Evolutionary conservation across 2,888 invertebrate species (phyloP).

Genomic region (Metalampra italica): DNA sequence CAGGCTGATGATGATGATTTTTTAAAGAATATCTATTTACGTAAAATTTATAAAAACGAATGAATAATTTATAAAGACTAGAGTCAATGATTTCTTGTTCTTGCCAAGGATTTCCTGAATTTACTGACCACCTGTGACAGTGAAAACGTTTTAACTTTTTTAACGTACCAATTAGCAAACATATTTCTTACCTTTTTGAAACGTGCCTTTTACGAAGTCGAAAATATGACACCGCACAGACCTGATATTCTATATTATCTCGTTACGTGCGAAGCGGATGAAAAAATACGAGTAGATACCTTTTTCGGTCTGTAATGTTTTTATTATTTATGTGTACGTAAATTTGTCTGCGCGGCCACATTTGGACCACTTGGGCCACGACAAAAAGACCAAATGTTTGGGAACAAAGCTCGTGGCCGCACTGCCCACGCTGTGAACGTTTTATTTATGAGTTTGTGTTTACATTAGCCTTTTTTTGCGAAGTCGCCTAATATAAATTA

Average conservation of each 20-base stretch:
- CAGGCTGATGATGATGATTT: no score
- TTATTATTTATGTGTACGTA: neutral
- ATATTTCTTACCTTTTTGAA: no score
- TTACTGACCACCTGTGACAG: no score
- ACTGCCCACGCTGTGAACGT: conserved; percentile 10
- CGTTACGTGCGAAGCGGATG: neutral
- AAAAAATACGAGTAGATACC: no score
- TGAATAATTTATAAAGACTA: no score
- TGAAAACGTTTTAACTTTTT: no score
- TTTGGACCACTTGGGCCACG: neutral
- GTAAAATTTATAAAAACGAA: no score
- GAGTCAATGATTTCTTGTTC: no score
- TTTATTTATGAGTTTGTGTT: conserved; percentile 15
- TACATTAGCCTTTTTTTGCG: conserved; percentile 7
- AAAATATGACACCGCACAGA: no score
- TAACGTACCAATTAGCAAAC: no score
- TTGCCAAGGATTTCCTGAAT: no score
- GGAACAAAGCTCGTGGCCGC: conserved; percentile 14
- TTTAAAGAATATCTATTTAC: no score
- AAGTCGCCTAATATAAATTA: neutral
- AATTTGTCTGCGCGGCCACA: neutral
- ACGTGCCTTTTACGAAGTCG: neutral
- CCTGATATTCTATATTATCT: neutral
- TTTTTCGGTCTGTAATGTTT: neutral
- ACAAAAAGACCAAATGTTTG: conserved; percentile 10